Evolutionary conservation across 2,113 vertebrate genomes (phyloP).

Genomic region (Naja naja): DNA sequence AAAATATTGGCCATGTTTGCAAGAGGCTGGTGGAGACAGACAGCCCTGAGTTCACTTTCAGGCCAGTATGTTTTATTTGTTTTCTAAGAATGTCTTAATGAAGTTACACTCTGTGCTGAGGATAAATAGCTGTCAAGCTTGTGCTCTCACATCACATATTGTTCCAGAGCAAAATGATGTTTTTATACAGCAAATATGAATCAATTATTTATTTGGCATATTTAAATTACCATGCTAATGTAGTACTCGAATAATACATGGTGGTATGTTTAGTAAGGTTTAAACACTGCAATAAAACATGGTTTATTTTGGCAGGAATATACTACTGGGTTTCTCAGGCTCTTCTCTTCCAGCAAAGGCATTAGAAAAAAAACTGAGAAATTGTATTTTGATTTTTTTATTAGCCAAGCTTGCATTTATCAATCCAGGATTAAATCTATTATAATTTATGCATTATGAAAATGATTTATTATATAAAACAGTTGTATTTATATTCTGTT

Average conservation of each 20-base stretch:
- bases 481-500: neutral
- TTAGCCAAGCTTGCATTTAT: neutral
- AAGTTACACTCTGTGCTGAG: neutral
- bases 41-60: neutral
- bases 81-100: neutral
- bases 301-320: neutral
- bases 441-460: neutral
- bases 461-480: neutral
- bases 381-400: neutral
- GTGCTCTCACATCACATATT: neutral
- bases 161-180: neutral
- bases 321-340: neutral
- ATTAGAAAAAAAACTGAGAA: neutral
- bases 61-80: neutral
- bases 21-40: neutral
- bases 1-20: constrained; percentile 40
- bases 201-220: neutral
- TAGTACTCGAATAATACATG: neutral
- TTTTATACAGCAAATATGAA: neutral
- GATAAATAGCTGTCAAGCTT: neutral
- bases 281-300: neutral
- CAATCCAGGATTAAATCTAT: neutral
- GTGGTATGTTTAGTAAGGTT: neutral
- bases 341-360: neutral
- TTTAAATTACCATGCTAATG: neutral